phyloP scores from a whole-genome alignment of 2,113 vertebrate genomes.

The Cromileptes altivelis region DNA sequence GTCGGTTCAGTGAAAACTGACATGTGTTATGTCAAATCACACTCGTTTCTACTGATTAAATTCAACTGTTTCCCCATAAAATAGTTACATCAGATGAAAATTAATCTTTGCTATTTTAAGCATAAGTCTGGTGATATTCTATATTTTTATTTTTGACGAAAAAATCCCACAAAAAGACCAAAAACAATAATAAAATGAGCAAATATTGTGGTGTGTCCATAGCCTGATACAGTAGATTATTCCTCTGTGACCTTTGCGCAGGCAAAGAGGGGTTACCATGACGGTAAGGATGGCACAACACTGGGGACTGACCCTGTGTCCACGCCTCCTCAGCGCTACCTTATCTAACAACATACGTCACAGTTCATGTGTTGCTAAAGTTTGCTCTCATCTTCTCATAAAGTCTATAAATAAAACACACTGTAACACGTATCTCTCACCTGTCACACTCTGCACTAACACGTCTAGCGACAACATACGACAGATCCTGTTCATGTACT shows the following conservation, averaged over 20 bases:
- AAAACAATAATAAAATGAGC: not conserved
- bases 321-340: not conserved
- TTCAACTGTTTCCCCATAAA: too few species aligned
- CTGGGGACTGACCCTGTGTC: not conserved
- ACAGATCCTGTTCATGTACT: not conserved
- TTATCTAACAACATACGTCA: not conserved
- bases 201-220: too few species aligned
- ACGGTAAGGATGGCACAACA: not conserved
- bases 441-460: not conserved
- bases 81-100: not conserved
- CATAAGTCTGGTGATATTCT: not conserved
- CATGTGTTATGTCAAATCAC: too few species aligned
- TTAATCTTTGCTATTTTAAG: not conserved
- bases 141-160: not conserved
- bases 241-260: not conserved
- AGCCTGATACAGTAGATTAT: not conserved
- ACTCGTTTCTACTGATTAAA: too few species aligned
- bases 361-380: not conserved
- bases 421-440: not conserved
- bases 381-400: not conserved
- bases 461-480: not conserved
- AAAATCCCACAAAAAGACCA: not conserved
- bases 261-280: not conserved
- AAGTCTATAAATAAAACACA: not conserved
- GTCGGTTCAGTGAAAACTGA: too few species aligned